Evolutionary conservation across 2,113 vertebrate genomes (phyloP), one percentile per base, ranked within the genome.

Genomic region (Phainopepla nitens): DNA sequence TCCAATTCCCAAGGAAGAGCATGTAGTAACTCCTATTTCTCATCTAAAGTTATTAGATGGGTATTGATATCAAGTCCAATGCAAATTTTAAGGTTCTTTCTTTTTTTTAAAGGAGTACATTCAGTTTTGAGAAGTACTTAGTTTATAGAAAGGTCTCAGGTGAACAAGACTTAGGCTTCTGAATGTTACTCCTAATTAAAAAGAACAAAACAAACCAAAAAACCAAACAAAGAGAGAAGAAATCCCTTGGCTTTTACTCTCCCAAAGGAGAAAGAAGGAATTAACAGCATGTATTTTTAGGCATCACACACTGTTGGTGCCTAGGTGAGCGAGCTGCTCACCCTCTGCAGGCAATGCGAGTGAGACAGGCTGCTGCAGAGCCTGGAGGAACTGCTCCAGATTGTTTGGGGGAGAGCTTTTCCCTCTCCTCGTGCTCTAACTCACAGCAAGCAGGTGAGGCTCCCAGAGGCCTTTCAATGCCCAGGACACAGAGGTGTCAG

Each of bases 271-370:
- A 93, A 78, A 77, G 71, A 80, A 24, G 33, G 44, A 88, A 95
- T 95, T 87, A 93, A 84, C 53, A 89, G n/a, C 60, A 78, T 83
- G 86, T 97, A 51, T 78, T 92, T 95, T 93, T 68, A 92, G 76
- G 15, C 64, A 87, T 47, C 29, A 54, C 29, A 54, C 60, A 65
- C 39, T 12, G 1, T 4, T n/a, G 44, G 54, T 90, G 64, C 35
- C 68, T 62, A 60, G 73, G 64, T 72, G 47, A 96, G 88, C 0
- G 0, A 92, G 62, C 58, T 45, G 27, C 79, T 90, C 58, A 19
- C 13, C 39, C 54, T 92, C 90, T 66, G 64, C 39, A 69, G 10
- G 58, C 58, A 92, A 15, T 8, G 5, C 4, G 41, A 77, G 20
- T 2, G 7, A 69, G 58, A 68, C 7, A 80, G 49, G 64, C 42